Evolutionary conservation across 2,888 invertebrate genomes (phyloP), one percentile per base, ranked within the genome.

Genomic region (Drosophila imparisetae): DNA sequence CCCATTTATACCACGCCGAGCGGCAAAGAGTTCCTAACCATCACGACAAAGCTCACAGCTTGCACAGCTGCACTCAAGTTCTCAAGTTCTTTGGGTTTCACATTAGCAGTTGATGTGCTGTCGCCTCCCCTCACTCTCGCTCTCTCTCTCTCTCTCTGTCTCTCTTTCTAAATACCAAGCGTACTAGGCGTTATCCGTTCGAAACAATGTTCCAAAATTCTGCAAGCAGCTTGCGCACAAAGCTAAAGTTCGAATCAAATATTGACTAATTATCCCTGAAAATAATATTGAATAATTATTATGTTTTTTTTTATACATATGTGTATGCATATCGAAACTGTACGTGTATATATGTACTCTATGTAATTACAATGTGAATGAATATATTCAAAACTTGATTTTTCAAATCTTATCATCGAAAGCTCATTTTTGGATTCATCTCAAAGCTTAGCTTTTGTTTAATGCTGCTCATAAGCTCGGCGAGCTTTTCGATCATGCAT

Each of bases 321-420:
- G 66, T 66, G 57, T 54, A 55, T 38, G 40, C 36, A 48, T 49
- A 61, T 34, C 36, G 40, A 52, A 55, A 63, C 55, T 83, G 72
- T 78, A 75, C 74, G 82, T 85, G 83, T 83, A 90, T 88, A 85
- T 85, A 88, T 85, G 85, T 85, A 85, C 77, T 85, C 69, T 85
- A 82, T 85, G 72, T 78, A 78, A 78, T 72, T 78, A 68, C 54
- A 72, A 80, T 57, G 36, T 78, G 72, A 84, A 73, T 73, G 84
- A 64, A 69, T 57, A 40, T 34, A 66, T 63, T 59, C 53, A 57
- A 48, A 58, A 45, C 10, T 8, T 45, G 45, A 45, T 45, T 45
- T 45, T 45, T 64, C 49, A 52, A 55, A 55, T 55, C 36, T 2
- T 40, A 49, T 53, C 52, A 72, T 65, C 38, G 49, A 72, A 65